Evolutionary conservation across 2,113 vertebrate species (phyloP), one percentile per base, ranked within the genome.

Genomic region (Elanus axillaris): DNA sequence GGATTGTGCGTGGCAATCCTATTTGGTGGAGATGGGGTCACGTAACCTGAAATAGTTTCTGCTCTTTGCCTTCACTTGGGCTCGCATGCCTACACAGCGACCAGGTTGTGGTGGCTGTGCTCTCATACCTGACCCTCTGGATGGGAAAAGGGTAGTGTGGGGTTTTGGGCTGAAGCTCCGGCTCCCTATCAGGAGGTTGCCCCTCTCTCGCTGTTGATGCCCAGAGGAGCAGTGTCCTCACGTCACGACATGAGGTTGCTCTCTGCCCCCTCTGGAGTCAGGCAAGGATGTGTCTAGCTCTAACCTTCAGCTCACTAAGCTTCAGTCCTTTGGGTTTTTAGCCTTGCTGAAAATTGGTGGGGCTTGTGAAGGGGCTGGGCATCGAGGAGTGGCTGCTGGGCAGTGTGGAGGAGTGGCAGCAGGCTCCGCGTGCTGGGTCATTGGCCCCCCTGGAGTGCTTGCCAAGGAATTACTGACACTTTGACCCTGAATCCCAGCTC

Each of bases 1-100:
- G 96, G 97, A 97, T 97, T 97, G 94, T 86, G 86, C 42, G 42
- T 50, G 69, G 26, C 90, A 97, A 97, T 97, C 97, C 97, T 96
- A 93, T 97, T 97, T 96, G 88, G 48, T 82, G 73, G 63, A 91
- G 88, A 86, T 76, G 56, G 90, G 69, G 60, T 97, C 92, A 84
- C 0, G 6, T 91, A 94, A 94, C 88, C 96, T 96, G 80, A 95
- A 96, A 92, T 85, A 96, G 80, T 96, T 91, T 86, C 87, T 93
- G 78, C 55, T 95, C 69, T 91, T 93, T 96, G 82, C 67, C 69
- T 83, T 87, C 76, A 62, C 63, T 93, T 59, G 0, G 1, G 42
- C 40, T 93, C 48, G 40, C 0, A 2, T 86, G 63, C 38, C 38
- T 40, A 17, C 13, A 13, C 7, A 50, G 56, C 3, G 3, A n/a